Percentiles rank a stretch among this genome's conserved stretches.
phyloP scores from a whole-genome alignment of 2,888 invertebrate species.

The Xestia sexstrigata region DNA sequence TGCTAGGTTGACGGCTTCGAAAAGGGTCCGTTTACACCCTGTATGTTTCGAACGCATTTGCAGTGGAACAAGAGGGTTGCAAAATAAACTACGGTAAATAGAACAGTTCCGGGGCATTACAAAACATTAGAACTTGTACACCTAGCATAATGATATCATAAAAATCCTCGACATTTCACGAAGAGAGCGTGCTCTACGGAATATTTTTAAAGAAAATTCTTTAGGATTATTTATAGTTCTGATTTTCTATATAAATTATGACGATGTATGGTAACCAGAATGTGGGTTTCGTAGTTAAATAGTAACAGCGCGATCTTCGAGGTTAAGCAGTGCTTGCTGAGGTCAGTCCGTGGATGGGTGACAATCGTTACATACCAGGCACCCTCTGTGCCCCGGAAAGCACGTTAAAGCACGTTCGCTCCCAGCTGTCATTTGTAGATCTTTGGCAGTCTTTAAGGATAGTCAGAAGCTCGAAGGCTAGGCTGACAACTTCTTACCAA shows the following conservation, averaged over 20 bases:
- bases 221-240: neutral
- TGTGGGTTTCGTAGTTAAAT: neutral
- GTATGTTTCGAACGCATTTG: neutral
- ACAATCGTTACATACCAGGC: neutral
- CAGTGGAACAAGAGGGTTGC: neutral
- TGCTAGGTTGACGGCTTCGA: no score
- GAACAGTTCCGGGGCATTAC: constrained; percentile 1
- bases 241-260: neutral
- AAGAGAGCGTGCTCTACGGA: neutral
- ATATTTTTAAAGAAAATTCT: constrained; percentile 9
- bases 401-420: neutral
- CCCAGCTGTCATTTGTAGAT: neutral
- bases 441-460: neutral
- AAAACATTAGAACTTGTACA: constrained; percentile 6
- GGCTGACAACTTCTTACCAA: neutral
- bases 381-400: neutral
- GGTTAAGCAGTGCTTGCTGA: neutral
- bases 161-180: constrained; percentile 4
- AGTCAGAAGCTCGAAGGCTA: neutral
- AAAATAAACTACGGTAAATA: constrained; percentile 6
- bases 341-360: neutral
- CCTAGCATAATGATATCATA: constrained; percentile 2
- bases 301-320: neutral
- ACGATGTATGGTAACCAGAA: neutral
- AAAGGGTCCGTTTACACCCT: no score